Conservation (phyloP, 1,140 invertebrate species). For the Drosophila rufa region DNA sequence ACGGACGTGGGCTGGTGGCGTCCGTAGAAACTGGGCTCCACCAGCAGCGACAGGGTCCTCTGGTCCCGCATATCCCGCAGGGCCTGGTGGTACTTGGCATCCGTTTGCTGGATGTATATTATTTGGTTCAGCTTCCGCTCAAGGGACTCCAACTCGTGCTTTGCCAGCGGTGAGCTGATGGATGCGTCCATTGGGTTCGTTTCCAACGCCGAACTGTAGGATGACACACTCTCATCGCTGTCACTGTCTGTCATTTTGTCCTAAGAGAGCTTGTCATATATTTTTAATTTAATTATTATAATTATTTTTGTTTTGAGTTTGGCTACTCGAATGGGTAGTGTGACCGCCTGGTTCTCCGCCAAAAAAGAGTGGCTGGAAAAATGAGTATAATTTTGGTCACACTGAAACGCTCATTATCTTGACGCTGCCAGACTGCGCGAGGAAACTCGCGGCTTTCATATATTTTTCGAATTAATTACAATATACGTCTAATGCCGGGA, state of each 20-base stretch:
- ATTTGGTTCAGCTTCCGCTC: conserved; percentile 36
- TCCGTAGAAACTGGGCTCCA: conserved; percentile 66
- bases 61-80: conserved; percentile 51
- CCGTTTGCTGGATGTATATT: conserved; percentile 44
- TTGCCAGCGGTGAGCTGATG: conserved; percentile 14
- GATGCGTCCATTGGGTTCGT: not conserved
- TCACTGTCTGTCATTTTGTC: not conserved
- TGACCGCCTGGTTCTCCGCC: not conserved
- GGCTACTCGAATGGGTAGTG: not conserved
- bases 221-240: conserved; percentile 3
- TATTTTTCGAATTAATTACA: no score
- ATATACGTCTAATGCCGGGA: no score
- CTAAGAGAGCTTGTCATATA: no score
- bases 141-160: conserved; percentile 25
- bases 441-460: not conserved
- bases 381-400: not conserved
- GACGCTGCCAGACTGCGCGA: not conserved
- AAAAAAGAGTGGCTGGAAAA: not conserved
- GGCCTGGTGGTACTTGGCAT: conserved; percentile 44
- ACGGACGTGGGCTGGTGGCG: conserved; percentile 41
- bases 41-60: conserved; percentile 42
- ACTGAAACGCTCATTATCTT: not conserved
- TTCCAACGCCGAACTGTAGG: not conserved
- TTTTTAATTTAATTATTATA: not conserved
- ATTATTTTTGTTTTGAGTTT: not conserved